Percentiles rank a stretch among this genome's conserved stretches.
phyloP scores from a whole-genome alignment of 30 jellyfish, hydroid and myxozoan genomes.

The Hydra vulgaris region DNA sequence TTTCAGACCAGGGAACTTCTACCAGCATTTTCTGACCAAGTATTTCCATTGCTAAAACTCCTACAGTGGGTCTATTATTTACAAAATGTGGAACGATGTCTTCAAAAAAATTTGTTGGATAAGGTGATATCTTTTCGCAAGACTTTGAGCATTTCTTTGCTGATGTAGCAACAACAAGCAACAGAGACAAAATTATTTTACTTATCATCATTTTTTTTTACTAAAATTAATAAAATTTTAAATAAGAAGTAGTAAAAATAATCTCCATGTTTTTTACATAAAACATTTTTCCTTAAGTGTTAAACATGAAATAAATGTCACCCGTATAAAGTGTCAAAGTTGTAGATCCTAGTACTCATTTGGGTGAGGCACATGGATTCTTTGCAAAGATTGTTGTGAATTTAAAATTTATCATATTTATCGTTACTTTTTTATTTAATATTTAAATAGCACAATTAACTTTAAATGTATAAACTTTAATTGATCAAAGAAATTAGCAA shows the following conservation, averaged over 20 bases:
- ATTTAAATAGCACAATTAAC: too few species aligned
- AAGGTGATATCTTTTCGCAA: slow-evolving; percentile 31
- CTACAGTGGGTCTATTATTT: slow-evolving; percentile 63
- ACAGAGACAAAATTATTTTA: background rate
- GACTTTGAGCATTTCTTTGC: background rate
- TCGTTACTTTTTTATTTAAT: too few species aligned
- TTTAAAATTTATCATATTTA: too few species aligned
- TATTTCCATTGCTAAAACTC: slow-evolving; percentile 43
- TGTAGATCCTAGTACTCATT: too few species aligned
- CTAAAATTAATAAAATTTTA: background rate
- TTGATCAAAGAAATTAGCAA: too few species aligned
- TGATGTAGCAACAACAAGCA: background rate
- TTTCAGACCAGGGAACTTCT: slow-evolving; percentile 35
- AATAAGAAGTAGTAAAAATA: background rate
- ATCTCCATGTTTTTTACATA: too few species aligned
- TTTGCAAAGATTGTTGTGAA: background rate
- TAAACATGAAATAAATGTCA: too few species aligned
- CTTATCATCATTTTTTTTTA: background rate
- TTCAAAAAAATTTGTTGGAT: slow-evolving; percentile 53
- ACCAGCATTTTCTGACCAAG: slow-evolving; percentile 40
- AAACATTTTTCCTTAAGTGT: too few species aligned
- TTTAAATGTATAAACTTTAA: too few species aligned
- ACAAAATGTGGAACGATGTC: slow-evolving; percentile 38
- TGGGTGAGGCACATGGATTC: too few species aligned
- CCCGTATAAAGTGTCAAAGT: too few species aligned